Evolutionary conservation across 2,888 invertebrate species (phyloP).

Genomic region (Eledona agricola): DNA sequence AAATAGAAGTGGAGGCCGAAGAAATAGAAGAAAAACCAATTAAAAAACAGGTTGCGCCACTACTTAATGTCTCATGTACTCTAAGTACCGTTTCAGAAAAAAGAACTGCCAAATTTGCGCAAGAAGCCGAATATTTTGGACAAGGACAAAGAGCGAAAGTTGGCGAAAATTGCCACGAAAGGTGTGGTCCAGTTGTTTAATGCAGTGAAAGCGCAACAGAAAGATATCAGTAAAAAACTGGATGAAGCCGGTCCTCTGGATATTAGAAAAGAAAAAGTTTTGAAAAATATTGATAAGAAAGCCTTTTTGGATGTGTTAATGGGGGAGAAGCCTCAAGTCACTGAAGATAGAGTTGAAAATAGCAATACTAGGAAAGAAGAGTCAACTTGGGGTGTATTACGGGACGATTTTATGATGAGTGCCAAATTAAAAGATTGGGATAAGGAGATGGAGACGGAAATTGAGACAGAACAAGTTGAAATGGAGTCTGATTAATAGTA

Average conservation of each 20-base stretch:
- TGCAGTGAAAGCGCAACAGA: constrained; percentile 87
- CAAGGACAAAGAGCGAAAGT: constrained; percentile 77
- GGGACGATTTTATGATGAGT: constrained; percentile 90
- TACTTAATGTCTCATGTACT: constrained; percentile 12
- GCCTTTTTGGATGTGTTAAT: constrained; percentile 82
- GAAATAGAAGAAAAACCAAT: constrained; percentile 54
- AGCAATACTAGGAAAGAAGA: constrained; percentile 48
- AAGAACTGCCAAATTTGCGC: constrained; percentile 71
- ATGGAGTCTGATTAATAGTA: constrained; percentile 21
- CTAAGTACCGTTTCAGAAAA: constrained; percentile 63
- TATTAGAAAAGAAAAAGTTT: constrained; percentile 77
- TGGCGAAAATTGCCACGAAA: constrained; percentile 87
- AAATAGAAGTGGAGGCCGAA: constrained; percentile 53
- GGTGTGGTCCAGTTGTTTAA: constrained; percentile 95
- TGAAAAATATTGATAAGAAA: constrained; percentile 79
- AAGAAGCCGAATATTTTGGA: constrained; percentile 80
- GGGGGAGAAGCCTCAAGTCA: constrained; percentile 69
- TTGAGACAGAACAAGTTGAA: constrained; percentile 18
- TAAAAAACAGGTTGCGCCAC: constrained; percentile 52
- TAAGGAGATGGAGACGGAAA: constrained; percentile 69
- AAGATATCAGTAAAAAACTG: constrained; percentile 75
- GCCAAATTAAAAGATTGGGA: constrained; percentile 93
- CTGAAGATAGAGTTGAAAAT: constrained; percentile 53
- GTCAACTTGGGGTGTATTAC: constrained; percentile 71
- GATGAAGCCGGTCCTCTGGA: constrained; percentile 78